These are phyloP conservation scores for Idaea aversata DNA, from an alignment of 2,888 invertebrate species.

Conservation along the genomic window DNA sequence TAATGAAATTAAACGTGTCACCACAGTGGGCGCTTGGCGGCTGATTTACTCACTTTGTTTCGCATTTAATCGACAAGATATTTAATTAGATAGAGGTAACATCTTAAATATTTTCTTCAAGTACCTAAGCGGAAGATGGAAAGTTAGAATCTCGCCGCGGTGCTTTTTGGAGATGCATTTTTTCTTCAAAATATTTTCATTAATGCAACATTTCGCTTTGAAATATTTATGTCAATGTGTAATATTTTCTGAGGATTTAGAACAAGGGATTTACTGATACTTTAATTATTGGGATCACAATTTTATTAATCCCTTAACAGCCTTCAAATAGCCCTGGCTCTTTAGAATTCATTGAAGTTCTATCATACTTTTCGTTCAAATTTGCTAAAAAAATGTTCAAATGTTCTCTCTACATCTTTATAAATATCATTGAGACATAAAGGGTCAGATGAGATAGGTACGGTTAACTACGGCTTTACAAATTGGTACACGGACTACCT, in stretches of 20 bases:
- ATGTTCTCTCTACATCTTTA: neutral
- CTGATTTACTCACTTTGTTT: neutral
- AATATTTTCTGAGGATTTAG: no score
- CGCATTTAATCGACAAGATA: neutral
- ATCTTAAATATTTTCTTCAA: neutral
- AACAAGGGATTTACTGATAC: no score
- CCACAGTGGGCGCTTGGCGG: neutral
- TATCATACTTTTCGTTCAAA: neutral
- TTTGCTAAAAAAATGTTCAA: neutral
- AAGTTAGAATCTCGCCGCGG: no score
- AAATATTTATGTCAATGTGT: no score
- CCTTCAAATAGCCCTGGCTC: no score
- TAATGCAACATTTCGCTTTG: no score
- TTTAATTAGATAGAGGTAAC: neutral
- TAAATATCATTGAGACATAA: neutral
- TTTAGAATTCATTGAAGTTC: no score
- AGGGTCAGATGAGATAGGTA: neutral
- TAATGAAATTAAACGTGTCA: neutral
- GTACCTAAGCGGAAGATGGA: neutral
- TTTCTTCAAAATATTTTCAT: no score
- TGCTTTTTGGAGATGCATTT: no score
- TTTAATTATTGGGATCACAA: no score
- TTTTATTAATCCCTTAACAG: no score
- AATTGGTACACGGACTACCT: neutral
- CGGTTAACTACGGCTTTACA: neutral